Evolutionary conservation across 2,797 vertebrate genomes (phyloP), one percentile per base, ranked within the genome.

Genomic region (Smutsia temminckii): DNA sequence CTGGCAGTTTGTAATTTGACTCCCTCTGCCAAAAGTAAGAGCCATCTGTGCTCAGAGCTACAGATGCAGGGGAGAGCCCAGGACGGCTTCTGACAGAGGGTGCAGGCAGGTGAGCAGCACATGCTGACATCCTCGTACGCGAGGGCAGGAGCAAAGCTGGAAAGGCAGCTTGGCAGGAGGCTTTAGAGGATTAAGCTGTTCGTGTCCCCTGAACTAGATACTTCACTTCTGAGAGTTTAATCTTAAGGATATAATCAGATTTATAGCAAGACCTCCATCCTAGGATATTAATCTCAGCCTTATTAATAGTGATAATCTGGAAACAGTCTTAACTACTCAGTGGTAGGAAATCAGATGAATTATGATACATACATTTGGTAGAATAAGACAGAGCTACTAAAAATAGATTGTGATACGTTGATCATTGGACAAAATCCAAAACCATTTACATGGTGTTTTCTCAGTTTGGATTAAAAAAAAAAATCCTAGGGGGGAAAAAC

Each of bases 81-180:
- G 7, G n/a, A 12, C 29, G 20, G 12, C 59, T 59, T 4, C 13
- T 18, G 78, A 20, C n/a, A 1, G 75, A 29, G 55, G 68, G 20
- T 2, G 2, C 59, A 23, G 64, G 25, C 63, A 1, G 46, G 46
- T 1, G 21, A 12, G 55, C 32, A 0, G 11, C 23, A 10, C 0
- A 0, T 1, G 32, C 66, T 0, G 6, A 25, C 66, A 51, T 6
- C 29, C 27, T 34, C 4, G n/a, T 21, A 0, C 0, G 40, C 5
- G 23, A 9, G 53, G 79, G 32, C 79, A 2, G 0, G 8, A 4
- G 11, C n/a, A 0, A 2, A 7, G 51, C 27, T 14, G 0, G 6
- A 40, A 8, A 7, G 49, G 69, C 40, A 9, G 18, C 9, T 7
- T 3, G 71, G 34, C 13, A 3, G 6, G n/a, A 63, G 32, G 42